Conservation (phyloP, 2,113 vertebrate species). For the Tamias sibiricus region DNA sequence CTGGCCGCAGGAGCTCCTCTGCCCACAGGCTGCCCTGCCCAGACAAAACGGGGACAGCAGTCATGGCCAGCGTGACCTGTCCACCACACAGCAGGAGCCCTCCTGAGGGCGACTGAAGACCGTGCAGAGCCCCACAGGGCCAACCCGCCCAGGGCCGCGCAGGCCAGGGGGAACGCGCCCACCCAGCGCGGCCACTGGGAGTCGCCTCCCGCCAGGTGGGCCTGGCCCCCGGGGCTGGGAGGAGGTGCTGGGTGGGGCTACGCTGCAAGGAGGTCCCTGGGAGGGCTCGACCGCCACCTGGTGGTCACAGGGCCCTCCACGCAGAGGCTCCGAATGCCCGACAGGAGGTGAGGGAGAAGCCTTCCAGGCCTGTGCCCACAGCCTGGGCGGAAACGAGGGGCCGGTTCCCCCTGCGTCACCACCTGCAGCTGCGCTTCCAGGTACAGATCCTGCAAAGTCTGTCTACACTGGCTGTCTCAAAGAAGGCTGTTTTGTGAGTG, state of each 20-base stretch:
- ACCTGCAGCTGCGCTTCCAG: too few relatives aligned
- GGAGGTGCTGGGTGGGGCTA: too few relatives aligned
- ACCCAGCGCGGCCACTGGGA: too few relatives aligned
- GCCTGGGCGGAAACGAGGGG: too few relatives aligned
- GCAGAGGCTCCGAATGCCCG: too few relatives aligned
- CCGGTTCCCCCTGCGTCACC: too few relatives aligned
- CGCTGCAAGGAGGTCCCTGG: neutral
- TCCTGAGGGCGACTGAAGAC: neutral
- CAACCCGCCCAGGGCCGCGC: neutral
- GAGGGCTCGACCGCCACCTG: conserved; percentile 85
- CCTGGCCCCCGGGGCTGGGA: neutral
- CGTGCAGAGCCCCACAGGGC: too few relatives aligned
- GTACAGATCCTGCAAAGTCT: too few relatives aligned
- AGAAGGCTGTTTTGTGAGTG: too few relatives aligned
- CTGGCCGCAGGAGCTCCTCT: neutral
- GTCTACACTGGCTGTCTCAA: too few relatives aligned
- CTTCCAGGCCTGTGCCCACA: neutral
- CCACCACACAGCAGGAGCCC: neutral
- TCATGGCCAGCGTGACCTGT: neutral
- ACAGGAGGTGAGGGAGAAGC: neutral
- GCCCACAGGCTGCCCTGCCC: neutral
- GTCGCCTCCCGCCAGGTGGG: neutral
- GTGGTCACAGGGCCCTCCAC: conserved; percentile 38
- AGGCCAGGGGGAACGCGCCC: rapidly evolving
- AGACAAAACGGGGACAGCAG: neutral